Evolutionary conservation across 2,888 invertebrate species (phyloP).

Genomic region (Amblyjoppa fuscipennis): DNA sequence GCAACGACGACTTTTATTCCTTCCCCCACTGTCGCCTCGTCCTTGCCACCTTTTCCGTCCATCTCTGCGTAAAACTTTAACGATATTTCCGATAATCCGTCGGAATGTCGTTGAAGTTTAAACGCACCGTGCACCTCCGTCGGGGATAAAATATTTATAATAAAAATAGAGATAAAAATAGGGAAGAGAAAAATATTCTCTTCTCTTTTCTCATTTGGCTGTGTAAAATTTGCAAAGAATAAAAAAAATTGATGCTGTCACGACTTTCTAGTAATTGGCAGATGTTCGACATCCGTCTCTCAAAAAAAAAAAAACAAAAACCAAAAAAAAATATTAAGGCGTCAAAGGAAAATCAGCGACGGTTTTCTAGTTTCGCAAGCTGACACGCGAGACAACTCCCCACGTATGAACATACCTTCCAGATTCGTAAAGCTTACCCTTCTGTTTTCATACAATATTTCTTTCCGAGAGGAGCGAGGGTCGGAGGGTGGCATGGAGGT

Average conservation of each 20-base stretch:
- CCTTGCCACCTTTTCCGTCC: conserved; percentile 9
- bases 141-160: neutral
- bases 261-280: conserved; percentile 56
- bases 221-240: neutral
- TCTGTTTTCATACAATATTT: conserved; percentile 59
- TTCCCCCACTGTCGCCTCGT: neutral
- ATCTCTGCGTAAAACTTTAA: conserved; percentile 73
- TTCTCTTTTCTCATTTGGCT: neutral
- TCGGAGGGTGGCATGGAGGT: neutral
- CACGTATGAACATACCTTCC: conserved; percentile 27
- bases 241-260: conserved; percentile 2
- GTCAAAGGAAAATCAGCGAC: conserved; percentile 64
- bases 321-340: conserved; percentile 44
- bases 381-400: conserved; percentile 70
- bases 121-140: neutral
- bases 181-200: neutral
- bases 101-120: conserved; percentile 67
- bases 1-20: conserved; percentile 51
- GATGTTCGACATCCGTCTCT: conserved; percentile 27
- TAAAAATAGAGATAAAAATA: neutral
- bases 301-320: conserved; percentile 4
- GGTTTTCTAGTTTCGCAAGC: conserved; percentile 65
- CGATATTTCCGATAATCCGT: conserved; percentile 80
- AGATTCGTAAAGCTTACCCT: conserved; percentile 42
- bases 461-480: conserved; percentile 14